Conservation (phyloP, 2,888 invertebrate genomes). For the Drosophila borborema region DNA sequence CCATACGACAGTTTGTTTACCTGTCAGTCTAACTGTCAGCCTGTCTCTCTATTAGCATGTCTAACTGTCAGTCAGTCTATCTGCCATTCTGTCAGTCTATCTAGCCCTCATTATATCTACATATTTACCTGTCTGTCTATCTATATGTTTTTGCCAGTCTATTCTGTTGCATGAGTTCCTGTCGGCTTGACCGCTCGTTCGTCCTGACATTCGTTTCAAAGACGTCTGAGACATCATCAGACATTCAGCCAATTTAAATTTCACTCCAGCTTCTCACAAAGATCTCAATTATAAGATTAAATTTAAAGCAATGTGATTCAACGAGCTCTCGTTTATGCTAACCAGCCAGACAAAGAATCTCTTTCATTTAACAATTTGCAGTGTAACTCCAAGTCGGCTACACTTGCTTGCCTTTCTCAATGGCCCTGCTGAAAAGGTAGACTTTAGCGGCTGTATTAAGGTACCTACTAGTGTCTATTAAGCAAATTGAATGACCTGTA, state of each 20-base stretch:
- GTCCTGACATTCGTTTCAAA: background rate
- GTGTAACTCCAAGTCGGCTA: background rate
- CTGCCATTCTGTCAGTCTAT: background rate
- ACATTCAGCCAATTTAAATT: background rate
- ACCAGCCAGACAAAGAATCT: background rate
- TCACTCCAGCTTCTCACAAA: background rate
- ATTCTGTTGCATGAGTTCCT: background rate
- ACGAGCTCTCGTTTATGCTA: background rate
- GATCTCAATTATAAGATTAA: background rate
- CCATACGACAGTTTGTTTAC: background rate
- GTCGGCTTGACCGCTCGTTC: too few species aligned
- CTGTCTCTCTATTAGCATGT: background rate
- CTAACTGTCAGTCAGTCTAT: background rate
- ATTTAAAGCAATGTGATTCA: background rate
- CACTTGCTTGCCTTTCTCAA: background rate
- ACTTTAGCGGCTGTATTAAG: slow-evolving; percentile 23
- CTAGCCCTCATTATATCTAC: background rate
- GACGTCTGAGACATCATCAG: too few species aligned
- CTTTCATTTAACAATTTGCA: background rate
- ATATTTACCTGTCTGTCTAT: background rate
- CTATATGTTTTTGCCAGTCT: background rate
- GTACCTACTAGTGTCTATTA: slow-evolving; percentile 35
- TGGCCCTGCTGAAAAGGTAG: slow-evolving; percentile 38
- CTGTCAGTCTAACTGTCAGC: background rate
- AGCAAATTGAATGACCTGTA: slow-evolving; percentile 49